Conservation (phyloP, 2,797 vertebrate genomes). For the Margarornis squamiger region DNA sequence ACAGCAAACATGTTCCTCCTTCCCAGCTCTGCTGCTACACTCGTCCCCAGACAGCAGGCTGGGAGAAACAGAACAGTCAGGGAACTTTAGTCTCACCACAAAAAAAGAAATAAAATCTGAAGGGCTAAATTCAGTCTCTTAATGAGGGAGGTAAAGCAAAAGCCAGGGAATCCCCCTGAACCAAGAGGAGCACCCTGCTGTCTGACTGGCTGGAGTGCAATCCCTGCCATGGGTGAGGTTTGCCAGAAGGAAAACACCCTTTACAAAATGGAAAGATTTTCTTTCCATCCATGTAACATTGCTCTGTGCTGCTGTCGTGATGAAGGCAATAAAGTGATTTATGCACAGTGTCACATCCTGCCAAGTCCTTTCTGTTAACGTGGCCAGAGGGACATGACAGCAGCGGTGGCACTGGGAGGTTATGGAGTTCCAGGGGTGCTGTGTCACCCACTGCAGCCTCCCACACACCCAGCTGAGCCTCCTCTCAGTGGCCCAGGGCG, state of each 20-base stretch:
- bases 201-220: not conserved
- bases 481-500: not conserved
- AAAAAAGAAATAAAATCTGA: not conserved
- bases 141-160: not conserved
- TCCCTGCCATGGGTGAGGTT: accelerated
- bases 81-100: not conserved
- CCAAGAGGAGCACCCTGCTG: not conserved
- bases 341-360: accelerated
- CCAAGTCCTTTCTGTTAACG: not conserved
- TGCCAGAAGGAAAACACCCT: not conserved
- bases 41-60: not conserved
- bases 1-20: not conserved
- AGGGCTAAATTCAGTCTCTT: not conserved
- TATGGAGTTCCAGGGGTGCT: not conserved
- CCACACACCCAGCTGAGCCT: not conserved
- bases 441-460: not conserved
- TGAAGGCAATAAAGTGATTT: not conserved
- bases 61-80: not conserved
- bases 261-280: not conserved
- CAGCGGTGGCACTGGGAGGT: not conserved
- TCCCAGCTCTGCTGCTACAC: not conserved
- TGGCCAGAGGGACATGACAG: not conserved
- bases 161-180: not conserved
- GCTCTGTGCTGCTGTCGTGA: not conserved
- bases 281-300: accelerated